Conservation (phyloP, 2,888 invertebrate genomes). For the Hedya salicella region DNA sequence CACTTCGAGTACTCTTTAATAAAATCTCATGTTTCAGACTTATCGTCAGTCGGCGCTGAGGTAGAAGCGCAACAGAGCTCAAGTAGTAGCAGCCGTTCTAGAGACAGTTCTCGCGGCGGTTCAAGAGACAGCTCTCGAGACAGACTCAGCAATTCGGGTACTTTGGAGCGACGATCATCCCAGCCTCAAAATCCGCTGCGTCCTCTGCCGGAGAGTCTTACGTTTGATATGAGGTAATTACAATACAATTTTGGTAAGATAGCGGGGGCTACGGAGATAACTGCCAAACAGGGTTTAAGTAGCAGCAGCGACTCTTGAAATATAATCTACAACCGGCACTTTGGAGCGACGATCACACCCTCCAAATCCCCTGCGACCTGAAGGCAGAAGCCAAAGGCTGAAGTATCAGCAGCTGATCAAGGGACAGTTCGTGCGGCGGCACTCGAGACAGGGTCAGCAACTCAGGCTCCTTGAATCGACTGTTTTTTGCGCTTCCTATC, state of each 20-base stretch:
- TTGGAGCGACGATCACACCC: too few relatives aligned
- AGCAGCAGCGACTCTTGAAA: too few relatives aligned
- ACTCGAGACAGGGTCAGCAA: constrained; percentile 80
- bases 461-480: constrained; percentile 76
- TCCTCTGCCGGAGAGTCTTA: constrained; percentile 92
- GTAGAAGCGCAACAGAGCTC: constrained; percentile 79
- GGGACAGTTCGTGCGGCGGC: constrained; percentile 78
- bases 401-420: constrained; percentile 68
- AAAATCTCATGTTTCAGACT: constrained; percentile 79
- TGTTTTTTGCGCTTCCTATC: constrained; percentile 70
- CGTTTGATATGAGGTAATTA: constrained; percentile 93
- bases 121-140: constrained; percentile 81
- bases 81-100: constrained; percentile 66
- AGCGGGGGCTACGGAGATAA: constrained; percentile 81
- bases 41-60: constrained; percentile 91
- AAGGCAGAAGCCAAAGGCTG: too few relatives aligned
- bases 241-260: too few relatives aligned
- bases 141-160: constrained; percentile 77
- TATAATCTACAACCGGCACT: too few relatives aligned
- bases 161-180: constrained; percentile 73
- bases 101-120: constrained; percentile 78
- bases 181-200: constrained; percentile 83
- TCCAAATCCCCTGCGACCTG: too few relatives aligned
- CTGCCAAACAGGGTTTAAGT: constrained; percentile 69
- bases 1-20: neutral